Evolutionary conservation across 2,113 vertebrate genomes (phyloP).

Genomic region (Macrotus californicus): DNA sequence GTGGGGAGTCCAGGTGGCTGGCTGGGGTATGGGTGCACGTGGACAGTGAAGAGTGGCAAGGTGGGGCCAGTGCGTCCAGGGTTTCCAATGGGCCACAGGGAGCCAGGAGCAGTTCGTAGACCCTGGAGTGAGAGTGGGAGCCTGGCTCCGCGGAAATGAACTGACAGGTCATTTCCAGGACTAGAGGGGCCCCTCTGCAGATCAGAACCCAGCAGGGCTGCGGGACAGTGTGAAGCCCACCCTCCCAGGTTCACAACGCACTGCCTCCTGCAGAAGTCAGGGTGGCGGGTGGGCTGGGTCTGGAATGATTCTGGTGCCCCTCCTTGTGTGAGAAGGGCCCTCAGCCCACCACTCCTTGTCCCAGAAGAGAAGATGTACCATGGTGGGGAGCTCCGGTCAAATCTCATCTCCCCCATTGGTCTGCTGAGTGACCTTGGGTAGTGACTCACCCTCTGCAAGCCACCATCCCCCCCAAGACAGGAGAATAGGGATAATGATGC

Average conservation of each 20-base stretch:
- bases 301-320: neutral
- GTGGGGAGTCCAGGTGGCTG: neutral
- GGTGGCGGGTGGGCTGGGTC: neutral
- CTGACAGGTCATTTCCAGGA: neutral
- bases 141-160: neutral
- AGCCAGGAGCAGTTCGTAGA: neutral
- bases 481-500: neutral
- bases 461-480: neutral
- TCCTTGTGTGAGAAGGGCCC: neutral
- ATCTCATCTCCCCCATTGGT: accelerated
- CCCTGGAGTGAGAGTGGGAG: neutral
- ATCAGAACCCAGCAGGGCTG: neutral
- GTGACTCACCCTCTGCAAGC: neutral
- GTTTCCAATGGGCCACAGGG: neutral
- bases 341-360: neutral
- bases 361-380: neutral
- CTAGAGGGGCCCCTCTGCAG: neutral
- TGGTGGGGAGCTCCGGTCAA: neutral
- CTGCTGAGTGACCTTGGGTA: neutral
- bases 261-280: neutral
- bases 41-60: neutral
- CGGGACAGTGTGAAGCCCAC: neutral
- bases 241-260: neutral
- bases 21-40: neutral
- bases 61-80: neutral